Percentiles rank a stretch among this genome's conserved stretches.
Evolutionary conservation across 2,113 vertebrate species (phyloP).

Genomic region (Sander lucioperca): DNA sequence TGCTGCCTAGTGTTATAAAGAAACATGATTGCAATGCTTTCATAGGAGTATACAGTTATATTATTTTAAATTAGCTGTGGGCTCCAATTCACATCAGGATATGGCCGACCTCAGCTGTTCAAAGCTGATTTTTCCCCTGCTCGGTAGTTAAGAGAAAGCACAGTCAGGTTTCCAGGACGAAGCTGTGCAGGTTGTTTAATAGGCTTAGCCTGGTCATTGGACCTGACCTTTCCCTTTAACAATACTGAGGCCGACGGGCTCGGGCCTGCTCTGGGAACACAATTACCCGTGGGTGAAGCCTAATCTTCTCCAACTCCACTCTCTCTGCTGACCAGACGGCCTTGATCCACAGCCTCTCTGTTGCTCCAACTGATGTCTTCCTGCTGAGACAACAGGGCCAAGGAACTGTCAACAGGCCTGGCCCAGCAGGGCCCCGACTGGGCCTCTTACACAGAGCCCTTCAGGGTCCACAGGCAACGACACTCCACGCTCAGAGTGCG

Average conservation of each 20-base stretch:
- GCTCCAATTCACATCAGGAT: constrained; percentile 71
- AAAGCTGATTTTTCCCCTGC: constrained; percentile 60
- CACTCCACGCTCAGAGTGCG: constrained; percentile 42
- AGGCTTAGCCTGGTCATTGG: constrained; percentile 90
- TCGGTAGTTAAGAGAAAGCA: constrained; percentile 77
- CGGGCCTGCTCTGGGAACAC: constrained; percentile 90
- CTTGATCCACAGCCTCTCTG: constrained; percentile 89
- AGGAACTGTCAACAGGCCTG: constrained; percentile 92
- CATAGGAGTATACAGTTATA: constrained; percentile 63
- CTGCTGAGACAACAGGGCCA: constrained; percentile 96
- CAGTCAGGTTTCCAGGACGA: constrained; percentile 75
- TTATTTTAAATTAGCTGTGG: constrained; percentile 75
- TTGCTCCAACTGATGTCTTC: constrained; percentile 96
- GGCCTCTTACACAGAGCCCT: constrained; percentile 60
- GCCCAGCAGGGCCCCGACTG: constrained; percentile 65
- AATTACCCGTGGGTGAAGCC: constrained; percentile 93
- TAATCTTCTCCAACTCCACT: constrained; percentile 94
- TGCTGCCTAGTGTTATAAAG: constrained; percentile 48
- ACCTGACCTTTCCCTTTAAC: constrained; percentile 94
- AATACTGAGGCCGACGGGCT: constrained; percentile 82
- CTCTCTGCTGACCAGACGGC: constrained; percentile 87
- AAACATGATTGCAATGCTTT: constrained; percentile 57
- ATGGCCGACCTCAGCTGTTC: constrained; percentile 73
- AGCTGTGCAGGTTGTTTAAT: constrained; percentile 67
- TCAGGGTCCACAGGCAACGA: constrained; percentile 63